Evolutionary conservation across 2,888 invertebrate species (phyloP), one percentile per base, ranked within the genome.

Genomic region (Steinernema hermaphroditum): DNA sequence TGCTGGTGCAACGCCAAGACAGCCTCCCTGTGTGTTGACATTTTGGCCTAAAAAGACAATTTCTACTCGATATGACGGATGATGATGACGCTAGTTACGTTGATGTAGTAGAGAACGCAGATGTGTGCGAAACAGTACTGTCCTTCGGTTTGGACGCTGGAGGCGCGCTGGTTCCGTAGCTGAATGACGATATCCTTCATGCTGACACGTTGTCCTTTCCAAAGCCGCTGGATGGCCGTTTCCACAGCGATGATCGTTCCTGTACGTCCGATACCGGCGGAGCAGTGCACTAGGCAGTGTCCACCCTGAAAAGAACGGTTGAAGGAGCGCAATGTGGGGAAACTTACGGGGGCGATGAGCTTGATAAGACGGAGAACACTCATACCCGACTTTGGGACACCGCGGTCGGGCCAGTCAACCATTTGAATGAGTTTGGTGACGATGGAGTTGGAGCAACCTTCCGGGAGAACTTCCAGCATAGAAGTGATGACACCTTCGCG

Each of bases 371-470:
- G 43, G 2, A 76, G 43, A 12, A 77, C 72, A 29, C 68, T 29
- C 49, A 72, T 69, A 6, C 62, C 49, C 22, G 32, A 32, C 8
- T 27, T 49, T 27, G 71, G 73, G 0, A 70, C 68, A 27, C 73
- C 70, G 12, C 68, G 32, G 50, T 76, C 76, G 8, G 75, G 76
- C 75, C 76, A 76, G 34, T 76, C 76, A 37, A 44, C 12, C 32
- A 75, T 68, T 49, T 73, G 71, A 24, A 71, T 27, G 24, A 76
- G 68, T 34, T 74, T 68, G 2, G 69, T 74, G 68, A 71, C 57
- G 27, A 32, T 71, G n/a, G 76, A 62, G 57, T 76, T 76, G 37
- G 76, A 76, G 73, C 76, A 76, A 0, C 76, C 76, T 8, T 76
- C 76, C 2, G 76, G 76, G 19, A 76, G 68, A 1, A 76, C 62